Conservation (phyloP, 2,113 vertebrate genomes). For the Urocitellus parryii region DNA sequence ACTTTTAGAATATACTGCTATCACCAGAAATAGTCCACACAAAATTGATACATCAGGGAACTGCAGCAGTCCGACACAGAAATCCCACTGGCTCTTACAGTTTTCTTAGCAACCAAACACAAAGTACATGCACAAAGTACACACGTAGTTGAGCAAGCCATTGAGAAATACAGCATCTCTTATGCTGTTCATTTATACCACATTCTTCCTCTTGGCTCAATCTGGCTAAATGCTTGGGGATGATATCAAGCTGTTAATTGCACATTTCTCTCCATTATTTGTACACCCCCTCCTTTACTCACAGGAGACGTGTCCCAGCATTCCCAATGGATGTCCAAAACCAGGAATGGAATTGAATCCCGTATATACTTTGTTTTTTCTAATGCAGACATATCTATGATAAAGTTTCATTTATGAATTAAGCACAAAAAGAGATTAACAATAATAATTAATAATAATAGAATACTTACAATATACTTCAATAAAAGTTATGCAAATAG, state of each 20-base stretch:
- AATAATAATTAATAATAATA: background rate
- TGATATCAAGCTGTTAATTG: background rate
- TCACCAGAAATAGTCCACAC: background rate
- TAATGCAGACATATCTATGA: background rate
- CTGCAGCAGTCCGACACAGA: background rate
- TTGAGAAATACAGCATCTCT: background rate
- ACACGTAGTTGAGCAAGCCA: no score
- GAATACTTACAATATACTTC: background rate
- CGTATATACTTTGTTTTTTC: background rate
- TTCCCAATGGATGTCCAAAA: background rate
- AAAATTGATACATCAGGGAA: background rate
- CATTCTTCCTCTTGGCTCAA: background rate
- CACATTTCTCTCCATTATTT: background rate
- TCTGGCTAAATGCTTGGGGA: background rate
- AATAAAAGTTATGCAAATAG: background rate
- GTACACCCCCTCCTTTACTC: no score
- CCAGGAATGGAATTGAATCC: background rate
- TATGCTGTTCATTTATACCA: accelerated
- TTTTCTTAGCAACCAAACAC: background rate
- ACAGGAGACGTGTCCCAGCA: background rate
- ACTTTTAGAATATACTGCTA: background rate
- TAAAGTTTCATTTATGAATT: background rate
- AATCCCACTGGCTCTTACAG: background rate
- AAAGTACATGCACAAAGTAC: background rate
- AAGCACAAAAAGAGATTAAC: background rate